A percentile compares a stretch with the other conserved stretches of the same genome.
These are phyloP conservation scores for Platichthys stellatus DNA, from an alignment of 2,113 vertebrate species.

Conservation along the genomic window DNA sequence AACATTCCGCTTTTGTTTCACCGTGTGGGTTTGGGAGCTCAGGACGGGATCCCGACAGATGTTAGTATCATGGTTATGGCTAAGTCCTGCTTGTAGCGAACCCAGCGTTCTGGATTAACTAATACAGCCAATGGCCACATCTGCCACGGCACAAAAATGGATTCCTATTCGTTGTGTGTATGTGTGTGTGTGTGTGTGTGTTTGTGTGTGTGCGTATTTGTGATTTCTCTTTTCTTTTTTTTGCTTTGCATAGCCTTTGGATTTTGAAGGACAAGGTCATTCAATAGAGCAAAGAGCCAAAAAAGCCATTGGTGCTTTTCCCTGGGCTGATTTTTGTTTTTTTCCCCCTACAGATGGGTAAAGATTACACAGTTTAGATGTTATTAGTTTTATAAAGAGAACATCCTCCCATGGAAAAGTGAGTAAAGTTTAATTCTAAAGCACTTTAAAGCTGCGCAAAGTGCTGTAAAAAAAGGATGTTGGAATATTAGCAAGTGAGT, in stretches of 20 bases:
- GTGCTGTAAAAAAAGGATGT: background rate
- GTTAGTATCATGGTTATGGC: constrained; percentile 73
- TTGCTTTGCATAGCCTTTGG: constrained; percentile 22
- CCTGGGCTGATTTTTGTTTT: background rate
- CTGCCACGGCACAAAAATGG: constrained; percentile 74
- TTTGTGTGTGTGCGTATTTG: background rate
- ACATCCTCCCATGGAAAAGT: background rate
- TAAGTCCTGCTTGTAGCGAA: constrained; percentile 81
- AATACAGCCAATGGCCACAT: constrained; percentile 77
- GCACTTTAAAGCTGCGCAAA: background rate
- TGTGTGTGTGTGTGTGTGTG: background rate
- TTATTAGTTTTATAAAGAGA: background rate
- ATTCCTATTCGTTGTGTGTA: constrained; percentile 31
- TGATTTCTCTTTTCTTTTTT: background rate
- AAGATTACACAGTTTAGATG: constrained; percentile 14
- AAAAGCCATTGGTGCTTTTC: constrained; percentile 19
- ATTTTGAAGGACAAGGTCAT: constrained; percentile 24
- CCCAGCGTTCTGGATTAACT: constrained; percentile 81
- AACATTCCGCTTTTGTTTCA: constrained; percentile 40
- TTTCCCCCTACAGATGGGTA: background rate
- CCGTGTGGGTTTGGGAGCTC: constrained; percentile 49
- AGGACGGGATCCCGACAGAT: constrained; percentile 74
- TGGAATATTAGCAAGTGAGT: background rate
- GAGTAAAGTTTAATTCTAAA: background rate
- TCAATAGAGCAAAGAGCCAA: background rate